Conservation (phyloP, 2,797 vertebrate genomes). For the Syncerus caffer region DNA sequence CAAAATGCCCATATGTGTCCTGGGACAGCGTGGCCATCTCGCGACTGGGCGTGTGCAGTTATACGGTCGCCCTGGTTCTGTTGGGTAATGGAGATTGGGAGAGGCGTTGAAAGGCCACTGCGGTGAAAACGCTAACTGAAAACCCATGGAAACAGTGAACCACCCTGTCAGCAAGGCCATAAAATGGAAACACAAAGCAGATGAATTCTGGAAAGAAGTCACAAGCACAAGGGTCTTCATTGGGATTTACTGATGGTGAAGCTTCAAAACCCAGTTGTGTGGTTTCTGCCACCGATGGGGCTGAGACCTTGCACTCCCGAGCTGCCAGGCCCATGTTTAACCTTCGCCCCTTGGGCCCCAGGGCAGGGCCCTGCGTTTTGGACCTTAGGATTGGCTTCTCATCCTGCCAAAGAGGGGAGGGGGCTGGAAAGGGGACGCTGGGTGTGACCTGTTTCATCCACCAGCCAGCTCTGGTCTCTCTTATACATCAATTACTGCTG, state of each 20-base stretch:
- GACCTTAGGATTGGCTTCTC: background rate
- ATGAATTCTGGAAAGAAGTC: constrained; percentile 49
- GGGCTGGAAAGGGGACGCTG: fast-evolving
- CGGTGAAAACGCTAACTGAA: constrained; percentile 60
- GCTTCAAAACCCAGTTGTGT: background rate
- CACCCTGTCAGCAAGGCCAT: constrained; percentile 47
- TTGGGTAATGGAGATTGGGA: constrained; percentile 36
- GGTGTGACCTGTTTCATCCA: background rate
- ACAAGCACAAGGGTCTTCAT: constrained; percentile 48
- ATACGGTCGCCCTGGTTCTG: constrained; percentile 40
- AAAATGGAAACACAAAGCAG: constrained; percentile 55
- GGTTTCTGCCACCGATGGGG: background rate
- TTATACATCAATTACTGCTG: background rate
- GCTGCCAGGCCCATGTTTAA: fast-evolving
- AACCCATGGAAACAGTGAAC: constrained; percentile 52
- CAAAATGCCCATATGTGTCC: constrained; percentile 60
- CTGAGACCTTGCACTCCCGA: background rate
- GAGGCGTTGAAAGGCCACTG: constrained; percentile 62
- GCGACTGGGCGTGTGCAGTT: constrained; percentile 25
- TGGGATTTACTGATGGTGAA: constrained; percentile 45
- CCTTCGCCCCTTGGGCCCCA: background rate
- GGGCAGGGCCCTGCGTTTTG: background rate
- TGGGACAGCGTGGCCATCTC: constrained; percentile 54
- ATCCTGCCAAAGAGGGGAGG: background rate
- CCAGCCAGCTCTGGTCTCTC: background rate